A percentile compares a stretch with the other conserved stretches of the same genome.
These are phyloP conservation scores for Lissocephala sabroskyi DNA, from an alignment of 2,888 invertebrate species.

Conservation along the genomic window DNA sequence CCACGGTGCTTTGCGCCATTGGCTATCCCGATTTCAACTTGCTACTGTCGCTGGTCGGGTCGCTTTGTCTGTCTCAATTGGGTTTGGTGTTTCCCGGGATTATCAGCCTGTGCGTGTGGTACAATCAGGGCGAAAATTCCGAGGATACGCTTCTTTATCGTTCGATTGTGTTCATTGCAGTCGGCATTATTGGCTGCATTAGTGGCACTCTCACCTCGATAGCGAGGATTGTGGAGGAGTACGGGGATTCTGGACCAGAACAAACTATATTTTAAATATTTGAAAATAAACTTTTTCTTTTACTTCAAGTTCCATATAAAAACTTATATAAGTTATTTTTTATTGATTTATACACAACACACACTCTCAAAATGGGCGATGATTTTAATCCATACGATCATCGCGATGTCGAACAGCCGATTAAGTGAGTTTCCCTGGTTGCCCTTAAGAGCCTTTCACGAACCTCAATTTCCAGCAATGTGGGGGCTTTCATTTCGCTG, in stretches of 20 bases:
- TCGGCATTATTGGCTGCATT: slow-evolving; percentile 29
- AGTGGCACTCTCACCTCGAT: slow-evolving; percentile 26
- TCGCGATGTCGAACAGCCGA: slow-evolving; percentile 15
- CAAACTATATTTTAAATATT: too few species aligned
- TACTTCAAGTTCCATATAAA: too few species aligned
- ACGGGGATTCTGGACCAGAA: too few species aligned
- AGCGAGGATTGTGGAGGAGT: too few species aligned
- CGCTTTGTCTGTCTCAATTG: slow-evolving; percentile 89
- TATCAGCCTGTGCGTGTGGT: slow-evolving; percentile 84
- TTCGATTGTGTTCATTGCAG: slow-evolving; percentile 20
- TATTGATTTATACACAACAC: too few species aligned
- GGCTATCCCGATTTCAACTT: slow-evolving; percentile 89
- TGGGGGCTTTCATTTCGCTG: slow-evolving; percentile 20
- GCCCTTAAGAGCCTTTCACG: neutral
- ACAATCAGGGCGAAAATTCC: slow-evolving; percentile 71
- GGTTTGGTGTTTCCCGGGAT: slow-evolving; percentile 92
- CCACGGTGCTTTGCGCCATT: slow-evolving; percentile 77
- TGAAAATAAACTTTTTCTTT: too few species aligned
- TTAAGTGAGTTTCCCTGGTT: slow-evolving; percentile 28
- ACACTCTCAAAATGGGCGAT: too few species aligned
- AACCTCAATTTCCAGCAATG: slow-evolving; percentile 1
- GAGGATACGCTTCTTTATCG: slow-evolving; percentile 20
- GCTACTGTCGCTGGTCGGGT: slow-evolving; percentile 92
- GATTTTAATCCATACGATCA: neutral
- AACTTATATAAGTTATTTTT: too few species aligned